Percentiles rank a stretch among this genome's conserved stretches.
Evolutionary conservation across 1,140 invertebrate genomes (phyloP).

Genomic region (Aphelinus certus): DNA sequence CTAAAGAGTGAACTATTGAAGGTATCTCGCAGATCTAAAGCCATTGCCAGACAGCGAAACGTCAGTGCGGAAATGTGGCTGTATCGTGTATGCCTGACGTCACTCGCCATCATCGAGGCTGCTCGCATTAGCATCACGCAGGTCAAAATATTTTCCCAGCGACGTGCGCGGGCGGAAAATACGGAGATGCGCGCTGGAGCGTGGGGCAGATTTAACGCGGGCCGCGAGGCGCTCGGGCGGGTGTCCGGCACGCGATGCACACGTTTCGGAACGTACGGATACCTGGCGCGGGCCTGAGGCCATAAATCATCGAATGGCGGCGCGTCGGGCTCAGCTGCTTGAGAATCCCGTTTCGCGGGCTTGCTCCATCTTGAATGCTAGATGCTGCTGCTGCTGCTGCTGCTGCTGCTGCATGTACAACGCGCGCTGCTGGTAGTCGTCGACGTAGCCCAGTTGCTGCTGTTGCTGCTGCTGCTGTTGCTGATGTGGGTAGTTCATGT

Average conservation of each 20-base stretch:
- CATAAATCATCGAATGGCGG: slow-evolving; percentile 55
- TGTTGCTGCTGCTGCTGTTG: slow-evolving; percentile 37
- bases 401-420: slow-evolving; percentile 22
- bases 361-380: slow-evolving; percentile 41
- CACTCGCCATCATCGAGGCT: background rate
- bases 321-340: slow-evolving; percentile 51
- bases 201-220: too few relatives aligned
- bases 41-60: background rate
- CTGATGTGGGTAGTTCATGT: background rate
- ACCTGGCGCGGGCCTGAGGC: slow-evolving; percentile 51
- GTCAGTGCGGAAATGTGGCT: too few relatives aligned
- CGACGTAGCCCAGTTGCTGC: slow-evolving; percentile 40
- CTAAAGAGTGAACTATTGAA: background rate
- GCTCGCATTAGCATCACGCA: background rate
- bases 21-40: slow-evolving; percentile 1
- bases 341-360: slow-evolving; percentile 48
- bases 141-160: slow-evolving; percentile 59
- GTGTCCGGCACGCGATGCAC: background rate
- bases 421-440: slow-evolving; percentile 42
- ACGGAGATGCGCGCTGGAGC: too few relatives aligned
- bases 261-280: slow-evolving; percentile 33
- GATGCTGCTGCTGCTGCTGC: slow-evolving; percentile 18
- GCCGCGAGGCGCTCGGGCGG: too few relatives aligned
- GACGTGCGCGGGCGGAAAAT: slow-evolving; percentile 40
- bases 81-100: background rate